These are phyloP conservation scores for Ceuthmochares aereus DNA, from an alignment of 2,113 vertebrate species.

Conservation along the genomic window DNA sequence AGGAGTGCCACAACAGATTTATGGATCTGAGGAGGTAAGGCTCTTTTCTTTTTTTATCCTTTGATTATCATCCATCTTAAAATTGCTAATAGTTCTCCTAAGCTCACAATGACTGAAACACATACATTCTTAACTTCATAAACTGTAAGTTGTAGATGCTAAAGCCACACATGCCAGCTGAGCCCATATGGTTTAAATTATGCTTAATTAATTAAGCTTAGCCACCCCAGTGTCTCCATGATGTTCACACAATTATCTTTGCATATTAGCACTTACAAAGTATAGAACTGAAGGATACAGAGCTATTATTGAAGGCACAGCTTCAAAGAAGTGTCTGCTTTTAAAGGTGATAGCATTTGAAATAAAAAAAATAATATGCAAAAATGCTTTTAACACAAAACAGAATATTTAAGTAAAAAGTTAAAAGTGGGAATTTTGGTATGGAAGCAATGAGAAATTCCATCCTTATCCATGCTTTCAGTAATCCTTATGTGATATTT, in stretches of 20 bases:
- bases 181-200: accelerated
- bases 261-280: not conserved
- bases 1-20: not conserved
- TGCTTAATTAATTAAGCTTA: not conserved
- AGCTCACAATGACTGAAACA: not conserved
- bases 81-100: not conserved
- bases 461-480: not conserved
- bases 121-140: not conserved
- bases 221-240: not conserved
- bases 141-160: not conserved
- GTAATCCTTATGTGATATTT: not conserved
- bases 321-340: not conserved
- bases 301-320: not conserved
- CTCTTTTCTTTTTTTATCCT: not conserved
- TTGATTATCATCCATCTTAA: not conserved
- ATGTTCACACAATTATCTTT: not conserved
- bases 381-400: not conserved
- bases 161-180: not conserved
- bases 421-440: not conserved
- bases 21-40: not conserved
- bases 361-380: not conserved
- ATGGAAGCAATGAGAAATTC: not conserved
- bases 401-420: not conserved
- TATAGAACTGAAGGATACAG: not conserved
- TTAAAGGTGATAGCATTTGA: not conserved